Base-by-base conservation (phyloP, 2,113 vertebrate species). In the Tylochromis polylepis region DNA sequence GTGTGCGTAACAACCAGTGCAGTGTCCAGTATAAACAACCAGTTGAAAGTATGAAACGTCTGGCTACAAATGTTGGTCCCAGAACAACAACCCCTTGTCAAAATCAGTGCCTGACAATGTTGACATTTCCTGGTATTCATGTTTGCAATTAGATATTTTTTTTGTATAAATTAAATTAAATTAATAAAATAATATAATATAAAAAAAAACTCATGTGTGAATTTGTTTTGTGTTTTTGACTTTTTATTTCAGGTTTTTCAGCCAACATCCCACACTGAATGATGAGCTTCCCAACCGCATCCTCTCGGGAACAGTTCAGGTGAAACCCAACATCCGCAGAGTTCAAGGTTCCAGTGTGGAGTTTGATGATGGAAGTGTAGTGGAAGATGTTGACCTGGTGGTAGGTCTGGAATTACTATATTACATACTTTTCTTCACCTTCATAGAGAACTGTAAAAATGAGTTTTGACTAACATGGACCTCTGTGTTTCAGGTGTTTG, bases 201-300 rank as follows among this genome's bases (percentile, higher is more conserved):
- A n/a, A n/a, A n/a, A n/a, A n/a, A 55, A 55, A 55, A 3, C 20
- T 55, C 8, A 20, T 56, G 12, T 56, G 5, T 57, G 22, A 57
- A 24, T 56, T 56, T 56, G 3, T 27, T 58, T 58, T 58, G 12
- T 58, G 7, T 27, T 8, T 58, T 58, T 58, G 7, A 29, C 57
- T 27, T 16, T 58, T 8, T 4, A 15, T 15, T 58, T 58, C 56
- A 58, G 56, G 2, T 0, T 56, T n/a, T 56, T 56, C 5, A 56
- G 53, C n/a, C 53, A 56, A 11, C 97, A 98, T 87, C 98, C 98
- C 0, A 98, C 96, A 0, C 0, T 99, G 60, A 99, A 97, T 0
- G 98, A 99, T 2, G 97, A 98, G 0, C 96, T 99, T 67, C 98
- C 98, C 85, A 99, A 98, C 90, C 95, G 97, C 46, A 97, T 99